Evolutionary conservation across 2,888 invertebrate species (phyloP), one percentile per base, ranked within the genome.

Genomic region (Apodemia duryi): DNA sequence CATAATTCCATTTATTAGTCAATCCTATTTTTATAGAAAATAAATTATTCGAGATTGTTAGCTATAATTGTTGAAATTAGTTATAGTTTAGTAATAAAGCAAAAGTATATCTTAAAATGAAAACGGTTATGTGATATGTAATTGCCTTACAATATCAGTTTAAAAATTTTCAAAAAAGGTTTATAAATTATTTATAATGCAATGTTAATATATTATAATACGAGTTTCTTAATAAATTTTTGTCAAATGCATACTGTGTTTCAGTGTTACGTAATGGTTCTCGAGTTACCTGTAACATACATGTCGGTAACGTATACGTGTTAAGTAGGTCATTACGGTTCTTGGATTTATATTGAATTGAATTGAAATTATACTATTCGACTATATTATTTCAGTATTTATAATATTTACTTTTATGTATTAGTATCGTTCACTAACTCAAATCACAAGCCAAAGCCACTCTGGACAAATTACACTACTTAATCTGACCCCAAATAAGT

Each of bases 1-100:
- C 64, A 61, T 61, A 61, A 51, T 64, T 61, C 29, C 32, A 35
- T 41, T 49, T 61, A 64, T 60, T 64, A 62, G 62, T 62, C 62
- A 62, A 62, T 46, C 32, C 57, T 62, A 29, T 49, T 49, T 62
- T 62, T 62, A 62, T 62, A 49, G 46, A 49, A 28, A 38, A 61
- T 49, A 61, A 28, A 49, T 10, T 38, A 28, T 64, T 64, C 38
- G 46, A 28, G 51, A 61, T 61, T 51, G 13, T 51, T 64, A 51
- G 41, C 61, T 64, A 32, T 64, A 64, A 32, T 41, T 38, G 49
- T 64, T 49, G 61, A 64, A 38, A 32, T 57, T 57, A 29, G 57
- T 57, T 57, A 5, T 57, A 57, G 57, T 29, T 29, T 57, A 57
- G 29, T 57, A 13, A 29, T 57, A 57, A 57, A 11, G 11, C 28